These are phyloP conservation scores for Masticophis lateralis DNA, from an alignment of 2,797 vertebrate species.

Conservation along the genomic window DNA sequence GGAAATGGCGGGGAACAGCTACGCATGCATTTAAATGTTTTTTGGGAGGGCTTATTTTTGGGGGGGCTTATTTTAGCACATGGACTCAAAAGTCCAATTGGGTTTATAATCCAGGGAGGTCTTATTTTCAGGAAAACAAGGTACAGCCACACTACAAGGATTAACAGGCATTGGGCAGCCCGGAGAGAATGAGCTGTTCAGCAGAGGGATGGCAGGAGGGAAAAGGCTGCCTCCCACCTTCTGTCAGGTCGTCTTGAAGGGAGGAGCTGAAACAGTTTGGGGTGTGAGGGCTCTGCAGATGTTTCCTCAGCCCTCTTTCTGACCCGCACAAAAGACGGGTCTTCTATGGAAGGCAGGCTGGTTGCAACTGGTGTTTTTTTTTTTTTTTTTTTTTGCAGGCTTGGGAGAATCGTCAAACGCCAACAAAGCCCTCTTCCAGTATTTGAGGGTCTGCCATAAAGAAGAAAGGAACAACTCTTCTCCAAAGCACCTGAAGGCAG, in stretches of 20 bases:
- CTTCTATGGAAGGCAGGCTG: neutral
- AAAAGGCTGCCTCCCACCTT: rapidly evolving
- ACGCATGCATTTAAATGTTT: no score
- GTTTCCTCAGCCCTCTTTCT: neutral
- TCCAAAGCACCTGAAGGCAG: neutral
- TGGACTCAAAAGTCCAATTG: no score
- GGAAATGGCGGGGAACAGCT: no score
- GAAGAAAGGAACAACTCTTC: neutral
- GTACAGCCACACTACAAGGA: neutral
- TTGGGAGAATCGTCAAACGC: no score
- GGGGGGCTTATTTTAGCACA: no score
- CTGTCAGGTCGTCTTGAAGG: neutral
- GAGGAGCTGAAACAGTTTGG: neutral
- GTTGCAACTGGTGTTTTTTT: no score
- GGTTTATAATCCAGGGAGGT: no score
- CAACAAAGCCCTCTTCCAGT: neutral
- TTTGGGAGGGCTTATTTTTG: no score
- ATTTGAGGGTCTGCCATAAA: neutral
- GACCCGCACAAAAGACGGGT: neutral
- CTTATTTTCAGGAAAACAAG: no score
- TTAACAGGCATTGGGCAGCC: neutral
- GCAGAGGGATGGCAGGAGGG: neutral
- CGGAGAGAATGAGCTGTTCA: neutral
- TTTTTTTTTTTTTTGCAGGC: no score
- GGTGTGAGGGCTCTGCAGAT: no score